Evolutionary conservation across 1,140 invertebrate genomes (phyloP).

Genomic region (Propsilocerus akamusi): DNA sequence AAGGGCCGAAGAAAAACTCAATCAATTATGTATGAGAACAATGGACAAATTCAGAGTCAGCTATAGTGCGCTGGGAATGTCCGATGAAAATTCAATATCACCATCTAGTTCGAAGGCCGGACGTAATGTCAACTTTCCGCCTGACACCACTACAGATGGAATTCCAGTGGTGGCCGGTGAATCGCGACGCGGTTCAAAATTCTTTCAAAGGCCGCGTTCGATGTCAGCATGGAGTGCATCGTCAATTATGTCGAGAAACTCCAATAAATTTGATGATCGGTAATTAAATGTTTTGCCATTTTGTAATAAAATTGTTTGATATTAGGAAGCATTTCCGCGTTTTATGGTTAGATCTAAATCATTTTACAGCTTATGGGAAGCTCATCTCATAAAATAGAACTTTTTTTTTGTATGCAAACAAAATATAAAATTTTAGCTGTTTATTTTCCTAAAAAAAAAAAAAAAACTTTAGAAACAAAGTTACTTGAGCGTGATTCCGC

Average conservation of each 20-base stretch:
- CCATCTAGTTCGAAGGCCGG: constrained; percentile 21
- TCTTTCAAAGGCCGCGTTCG: constrained; percentile 39
- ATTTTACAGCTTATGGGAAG: no score
- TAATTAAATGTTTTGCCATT: no score
- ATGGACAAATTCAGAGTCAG: constrained; percentile 23
- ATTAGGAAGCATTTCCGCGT: neutral
- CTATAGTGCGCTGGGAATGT: constrained; percentile 23
- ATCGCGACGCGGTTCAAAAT: constrained; percentile 23
- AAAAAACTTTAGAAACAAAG: no score
- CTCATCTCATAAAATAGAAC: no score
- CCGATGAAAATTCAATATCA: constrained; percentile 22
- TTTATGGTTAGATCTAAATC: no score
- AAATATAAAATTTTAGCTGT: no score
- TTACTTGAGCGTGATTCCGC: no score
- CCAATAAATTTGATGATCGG: constrained; percentile 64
- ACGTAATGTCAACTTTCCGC: constrained; percentile 51
- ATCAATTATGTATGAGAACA: constrained; percentile 3
- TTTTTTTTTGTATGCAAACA: no score
- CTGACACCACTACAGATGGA: constrained; percentile 38
- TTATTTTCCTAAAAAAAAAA: no score
- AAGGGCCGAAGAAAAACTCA: neutral
- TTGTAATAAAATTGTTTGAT: neutral
- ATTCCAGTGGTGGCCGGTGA: constrained; percentile 30
- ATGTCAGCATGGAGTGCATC: constrained; percentile 67
- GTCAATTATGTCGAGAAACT: constrained; percentile 43